These are phyloP conservation scores for Toxotes lorentzi DNA, from an alignment of 2,797 vertebrate species.

Conservation along the genomic window DNA sequence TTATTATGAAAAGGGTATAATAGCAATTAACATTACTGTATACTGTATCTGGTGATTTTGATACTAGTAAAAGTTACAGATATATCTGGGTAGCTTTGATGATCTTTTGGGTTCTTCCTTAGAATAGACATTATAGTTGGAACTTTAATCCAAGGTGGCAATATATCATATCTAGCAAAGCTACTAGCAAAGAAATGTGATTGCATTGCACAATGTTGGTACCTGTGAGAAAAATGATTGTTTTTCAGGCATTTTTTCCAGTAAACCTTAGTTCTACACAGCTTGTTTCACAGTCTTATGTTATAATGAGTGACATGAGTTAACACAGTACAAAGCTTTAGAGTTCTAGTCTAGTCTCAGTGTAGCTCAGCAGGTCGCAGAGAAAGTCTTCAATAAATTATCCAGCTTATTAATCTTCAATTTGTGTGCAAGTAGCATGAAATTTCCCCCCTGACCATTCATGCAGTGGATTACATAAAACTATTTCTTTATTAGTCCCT, in stretches of 20 bases:
- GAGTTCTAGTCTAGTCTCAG: neutral
- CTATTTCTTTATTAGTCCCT: neutral
- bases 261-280: conserved; percentile 73
- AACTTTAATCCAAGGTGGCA: conserved; percentile 53
- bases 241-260: conserved; percentile 73
- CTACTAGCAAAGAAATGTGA: conserved; percentile 56
- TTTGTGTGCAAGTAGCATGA: conserved; percentile 15
- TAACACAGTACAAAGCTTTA: neutral
- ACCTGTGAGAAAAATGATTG: conserved; percentile 60
- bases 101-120: conserved; percentile 49
- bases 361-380: neutral
- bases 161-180: conserved; percentile 63
- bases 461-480: conserved; percentile 13
- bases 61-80: conserved; percentile 64
- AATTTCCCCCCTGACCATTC: neutral
- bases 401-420: conserved; percentile 11
- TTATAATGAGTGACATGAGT: conserved; percentile 15
- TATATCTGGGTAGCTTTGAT: conserved; percentile 63
- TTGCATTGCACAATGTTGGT: conserved; percentile 69
- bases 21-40: conserved; percentile 59
- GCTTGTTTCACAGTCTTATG: conserved; percentile 39
- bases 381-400: neutral
- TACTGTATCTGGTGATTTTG: conserved; percentile 70
- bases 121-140: conserved; percentile 57
- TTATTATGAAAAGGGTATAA: conserved; percentile 51